Conservation (phyloP, 2,113 vertebrate species). For the Passer domesticus region DNA sequence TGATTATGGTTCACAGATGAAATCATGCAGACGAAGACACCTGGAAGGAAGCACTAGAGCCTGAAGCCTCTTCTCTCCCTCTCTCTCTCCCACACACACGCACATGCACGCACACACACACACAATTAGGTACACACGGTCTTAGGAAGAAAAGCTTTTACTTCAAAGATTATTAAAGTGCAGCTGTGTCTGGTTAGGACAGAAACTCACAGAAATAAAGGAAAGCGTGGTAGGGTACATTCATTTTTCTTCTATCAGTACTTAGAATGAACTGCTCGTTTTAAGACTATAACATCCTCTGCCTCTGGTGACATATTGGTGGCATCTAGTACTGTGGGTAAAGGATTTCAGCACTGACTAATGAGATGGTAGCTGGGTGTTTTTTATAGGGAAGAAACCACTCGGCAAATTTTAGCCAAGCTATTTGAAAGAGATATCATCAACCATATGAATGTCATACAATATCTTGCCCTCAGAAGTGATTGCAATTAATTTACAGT, state of each 20-base stretch:
- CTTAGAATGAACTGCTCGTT: neutral
- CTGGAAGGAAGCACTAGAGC: conserved; percentile 90
- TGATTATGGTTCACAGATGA: conserved; percentile 98
- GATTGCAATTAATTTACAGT: neutral
- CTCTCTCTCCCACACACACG: neutral
- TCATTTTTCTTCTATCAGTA: conserved; percentile 5
- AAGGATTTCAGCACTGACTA: conserved; percentile 9
- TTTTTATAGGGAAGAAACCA: neutral
- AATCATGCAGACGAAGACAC: conserved; percentile 92
- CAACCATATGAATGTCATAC: neutral
- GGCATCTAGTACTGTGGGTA: conserved; percentile 28
- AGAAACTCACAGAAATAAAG: neutral
- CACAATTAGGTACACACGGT: neutral
- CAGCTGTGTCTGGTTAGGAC: neutral
- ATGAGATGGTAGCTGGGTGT: neutral
- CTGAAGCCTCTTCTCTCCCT: conserved; percentile 71
- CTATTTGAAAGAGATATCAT: conserved; percentile 27
- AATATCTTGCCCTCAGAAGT: neutral
- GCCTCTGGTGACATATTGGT: conserved; percentile 47
- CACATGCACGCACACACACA: neutral
- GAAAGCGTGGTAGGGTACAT: neutral
- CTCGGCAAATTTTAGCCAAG: neutral
- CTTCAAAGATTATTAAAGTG: conserved; percentile 39
- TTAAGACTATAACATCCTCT: conserved; percentile 24
- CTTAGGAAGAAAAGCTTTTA: conserved; percentile 3